Evolutionary conservation across 2,888 invertebrate species (phyloP).

Genomic region (Melanotus villosus): DNA sequence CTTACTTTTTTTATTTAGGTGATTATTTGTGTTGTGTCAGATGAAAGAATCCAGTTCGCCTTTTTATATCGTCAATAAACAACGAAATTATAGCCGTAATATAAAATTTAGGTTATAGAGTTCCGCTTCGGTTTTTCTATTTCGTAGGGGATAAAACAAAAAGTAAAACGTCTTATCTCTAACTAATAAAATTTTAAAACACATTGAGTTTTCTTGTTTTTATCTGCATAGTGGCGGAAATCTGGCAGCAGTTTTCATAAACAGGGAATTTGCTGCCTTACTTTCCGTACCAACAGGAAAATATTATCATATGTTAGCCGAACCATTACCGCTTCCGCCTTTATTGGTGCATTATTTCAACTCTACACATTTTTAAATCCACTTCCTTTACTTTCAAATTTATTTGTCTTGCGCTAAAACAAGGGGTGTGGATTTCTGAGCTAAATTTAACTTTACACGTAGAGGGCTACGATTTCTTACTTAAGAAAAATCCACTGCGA

Average conservation of each 20-base stretch:
- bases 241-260: slow-evolving; percentile 24
- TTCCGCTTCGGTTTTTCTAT: slow-evolving; percentile 16
- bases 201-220: not conserved
- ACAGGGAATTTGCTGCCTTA: slow-evolving; percentile 23
- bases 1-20: not conserved
- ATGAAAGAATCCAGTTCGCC: slow-evolving; percentile 27
- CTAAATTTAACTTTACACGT: too few relatives aligned
- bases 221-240: slow-evolving; percentile 5
- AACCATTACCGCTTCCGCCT: slow-evolving; percentile 36
- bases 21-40: not conserved
- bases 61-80: slow-evolving; percentile 33
- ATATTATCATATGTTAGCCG: slow-evolving; percentile 38
- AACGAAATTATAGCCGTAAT: slow-evolving; percentile 28
- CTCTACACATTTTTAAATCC: slow-evolving; percentile 19
- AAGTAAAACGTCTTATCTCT: slow-evolving; percentile 7
- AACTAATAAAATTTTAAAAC: slow-evolving; percentile 20
- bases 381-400: slow-evolving; percentile 15
- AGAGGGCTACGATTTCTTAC: too few relatives aligned
- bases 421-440: slow-evolving; percentile 5
- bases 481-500: too few relatives aligned
- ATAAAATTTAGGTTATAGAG: slow-evolving; percentile 28
- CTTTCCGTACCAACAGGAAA: slow-evolving; percentile 9
- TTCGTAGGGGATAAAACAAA: not conserved
- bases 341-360: slow-evolving; percentile 29
- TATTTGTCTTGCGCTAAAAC: slow-evolving; percentile 10